phyloP scores from a whole-genome alignment of 2,797 vertebrate species.

The Chelidonichthys spinosus region DNA sequence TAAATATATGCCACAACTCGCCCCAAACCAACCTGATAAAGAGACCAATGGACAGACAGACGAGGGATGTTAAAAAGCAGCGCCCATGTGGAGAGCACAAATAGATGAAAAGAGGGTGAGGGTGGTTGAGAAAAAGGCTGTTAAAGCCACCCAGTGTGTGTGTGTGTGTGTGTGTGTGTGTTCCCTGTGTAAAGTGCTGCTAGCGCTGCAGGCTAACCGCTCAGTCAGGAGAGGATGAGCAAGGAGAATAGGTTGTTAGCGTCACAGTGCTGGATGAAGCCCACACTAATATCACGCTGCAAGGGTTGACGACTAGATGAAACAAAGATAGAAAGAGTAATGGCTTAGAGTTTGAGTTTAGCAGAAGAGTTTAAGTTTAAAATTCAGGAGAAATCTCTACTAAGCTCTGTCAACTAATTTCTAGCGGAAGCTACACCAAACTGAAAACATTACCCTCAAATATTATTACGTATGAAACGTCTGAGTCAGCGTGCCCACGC shows the following conservation, averaged over 20 bases:
- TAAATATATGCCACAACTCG: conserved; percentile 61
- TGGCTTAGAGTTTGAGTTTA: not conserved
- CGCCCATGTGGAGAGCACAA: conserved; percentile 46
- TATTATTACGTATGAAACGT: conserved; percentile 32
- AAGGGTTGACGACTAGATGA: conserved; percentile 31
- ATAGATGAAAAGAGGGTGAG: conserved; percentile 50
- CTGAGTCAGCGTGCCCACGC: conserved; percentile 35
- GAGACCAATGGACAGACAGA: conserved; percentile 15
- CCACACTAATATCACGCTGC: conserved; percentile 53
- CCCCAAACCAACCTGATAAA: conserved; percentile 56
- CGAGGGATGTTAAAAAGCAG: conserved; percentile 49
- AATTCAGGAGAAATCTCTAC: not conserved
- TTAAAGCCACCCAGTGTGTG: conserved; percentile 30
- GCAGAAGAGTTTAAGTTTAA: not conserved
- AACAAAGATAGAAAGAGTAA: conserved; percentile 8
- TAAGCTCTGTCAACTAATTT: not conserved
- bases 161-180: conserved; percentile 34
- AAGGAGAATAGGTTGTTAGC: conserved; percentile 76
- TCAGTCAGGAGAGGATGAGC: conserved; percentile 73
- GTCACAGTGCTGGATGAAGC: conserved; percentile 68
- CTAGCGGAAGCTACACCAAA: not conserved
- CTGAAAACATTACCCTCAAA: conserved; percentile 9
- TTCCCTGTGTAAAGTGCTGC: conserved; percentile 76
- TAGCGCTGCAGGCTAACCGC: conserved; percentile 71
- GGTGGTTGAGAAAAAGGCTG: conserved; percentile 51